Base-by-base conservation (phyloP, 2,797 vertebrate genomes). In the Buceros bicornis region DNA sequence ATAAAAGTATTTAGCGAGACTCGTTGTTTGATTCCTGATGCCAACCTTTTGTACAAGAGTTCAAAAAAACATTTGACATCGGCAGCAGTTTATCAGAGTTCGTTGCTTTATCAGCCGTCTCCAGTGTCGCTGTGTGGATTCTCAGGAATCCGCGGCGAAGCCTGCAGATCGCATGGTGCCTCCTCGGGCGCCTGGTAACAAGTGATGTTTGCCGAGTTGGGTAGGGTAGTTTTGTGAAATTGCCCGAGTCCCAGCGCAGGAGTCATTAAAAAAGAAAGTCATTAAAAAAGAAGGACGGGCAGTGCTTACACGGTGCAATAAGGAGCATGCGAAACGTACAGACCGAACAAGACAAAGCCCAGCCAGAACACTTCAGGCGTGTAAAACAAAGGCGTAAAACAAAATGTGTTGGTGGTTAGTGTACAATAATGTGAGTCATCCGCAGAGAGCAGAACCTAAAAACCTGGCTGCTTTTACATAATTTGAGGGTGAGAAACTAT, bases 371-470 rank as follows among this genome's bases (percentile, higher is more conserved):
- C 93, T 93, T 73, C 35, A 81, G 74, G 91, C 45, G 0, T 64
- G 65, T 93, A 84, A 93, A 90, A 94, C 83, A 96, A 93, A 94
- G 56, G 74, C 20, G n/a, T 51, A 84, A 92, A 90, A 29, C 87
- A 92, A 81, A 90, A 48, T 45, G 69, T 95, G 91, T 58, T 94
- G 69, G 50, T 93, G 79, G 74, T 85, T 93, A 83, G 87, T 61
- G 7, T 74, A 31, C 70, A 91, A 94, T 50, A 56, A 79, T 0
- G 5, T 92, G 91, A 95, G 87, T 95, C 91, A 96, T 74, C 90
- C 43, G 17, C 82, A 83, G 22, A 33, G 65, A 95, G 57, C 61
- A 91, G 53, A 81, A 66, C 57, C 62, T 42, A 21, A 80, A 88
- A 87, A 73, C 76, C 70, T 8, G 17, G 37, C 74, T 94, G 70